Conservation (phyloP, 2,888 invertebrate species). For the Pandemis corylana region DNA sequence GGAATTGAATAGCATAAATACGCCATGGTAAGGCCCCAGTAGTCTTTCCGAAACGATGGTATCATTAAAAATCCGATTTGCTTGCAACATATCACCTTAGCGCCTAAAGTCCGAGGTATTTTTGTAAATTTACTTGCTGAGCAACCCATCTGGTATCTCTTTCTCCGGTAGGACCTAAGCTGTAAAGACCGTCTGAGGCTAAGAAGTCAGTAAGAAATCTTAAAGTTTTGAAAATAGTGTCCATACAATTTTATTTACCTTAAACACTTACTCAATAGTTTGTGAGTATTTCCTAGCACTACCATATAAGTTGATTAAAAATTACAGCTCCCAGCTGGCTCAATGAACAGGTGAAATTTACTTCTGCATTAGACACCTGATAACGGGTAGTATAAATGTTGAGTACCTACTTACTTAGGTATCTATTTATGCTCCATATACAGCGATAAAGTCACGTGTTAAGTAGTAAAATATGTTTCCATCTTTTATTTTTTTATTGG, state of each 20-base stretch:
- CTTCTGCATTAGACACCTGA: constrained; percentile 20
- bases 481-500: not conserved
- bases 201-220: not conserved
- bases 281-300: constrained; percentile 10
- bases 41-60: too few relatives aligned
- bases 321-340: constrained; percentile 2
- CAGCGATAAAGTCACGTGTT: not conserved
- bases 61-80: too few relatives aligned
- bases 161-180: too few relatives aligned
- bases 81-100: too few relatives aligned
- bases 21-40: too few relatives aligned
- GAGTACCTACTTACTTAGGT: not conserved
- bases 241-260: not conserved
- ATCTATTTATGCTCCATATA: not conserved
- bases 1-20: too few relatives aligned
- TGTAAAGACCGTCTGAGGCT: too few relatives aligned
- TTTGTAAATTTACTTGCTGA: too few relatives aligned
- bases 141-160: too few relatives aligned
- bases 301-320: constrained; percentile 19
- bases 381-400: constrained; percentile 6
- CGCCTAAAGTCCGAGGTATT: too few relatives aligned
- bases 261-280: not conserved
- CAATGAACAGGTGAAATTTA: constrained; percentile 18
- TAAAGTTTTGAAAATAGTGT: not conserved
- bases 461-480: not conserved